Base-by-base conservation (phyloP, 2,888 invertebrate species). In the Opisthograptis luteolata region DNA sequence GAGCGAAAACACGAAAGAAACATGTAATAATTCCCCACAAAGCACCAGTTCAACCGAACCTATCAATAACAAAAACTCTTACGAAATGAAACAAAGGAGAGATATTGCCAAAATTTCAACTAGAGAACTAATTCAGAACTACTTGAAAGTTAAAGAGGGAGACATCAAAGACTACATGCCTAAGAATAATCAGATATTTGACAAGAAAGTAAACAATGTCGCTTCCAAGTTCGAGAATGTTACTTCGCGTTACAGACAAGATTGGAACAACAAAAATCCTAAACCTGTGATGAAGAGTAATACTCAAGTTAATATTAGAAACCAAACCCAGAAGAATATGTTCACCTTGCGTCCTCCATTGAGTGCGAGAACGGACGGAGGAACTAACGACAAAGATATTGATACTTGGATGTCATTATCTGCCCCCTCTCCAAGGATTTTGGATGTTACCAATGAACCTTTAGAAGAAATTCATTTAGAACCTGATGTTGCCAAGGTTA, bases 401-500 rank as follows among this genome's bases (percentile, higher is more conserved):
- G 90, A 88, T 57, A 91, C 91, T 0, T 91, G 91, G 91, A 87
- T 91, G 84, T 90, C 91, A 0, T 58, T 89, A 8, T 77, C 87
- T 2, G 80, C 79, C n/a, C 76, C 84, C 8, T 83, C 87, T 4
- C 88, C 91, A 2, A 76, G 82, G 58, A 34, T 73, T 17, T 44
- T 76, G 10, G 81, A 84, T 25, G 56, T 73, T 42, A 76, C 74
- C 36, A 66, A 70, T 44, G 47, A 40, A 8, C n/a, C 39, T 15
- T 12, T 20, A 19, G 20, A 36, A 19, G 44, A 44, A 24, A 1
- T 5, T 3, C 64, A 70, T 34, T 60, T 63, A 36, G 59, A 65
- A 8, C 24, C 58, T 42, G 20, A 36, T 3, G 28, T 45, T 37
- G 35, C 47, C 24, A 59, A 51, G 31, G 30, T 20, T 7, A 37